These are phyloP conservation scores for Conistra vaccinii DNA, from an alignment of 2,888 invertebrate species.

Conservation along the genomic window DNA sequence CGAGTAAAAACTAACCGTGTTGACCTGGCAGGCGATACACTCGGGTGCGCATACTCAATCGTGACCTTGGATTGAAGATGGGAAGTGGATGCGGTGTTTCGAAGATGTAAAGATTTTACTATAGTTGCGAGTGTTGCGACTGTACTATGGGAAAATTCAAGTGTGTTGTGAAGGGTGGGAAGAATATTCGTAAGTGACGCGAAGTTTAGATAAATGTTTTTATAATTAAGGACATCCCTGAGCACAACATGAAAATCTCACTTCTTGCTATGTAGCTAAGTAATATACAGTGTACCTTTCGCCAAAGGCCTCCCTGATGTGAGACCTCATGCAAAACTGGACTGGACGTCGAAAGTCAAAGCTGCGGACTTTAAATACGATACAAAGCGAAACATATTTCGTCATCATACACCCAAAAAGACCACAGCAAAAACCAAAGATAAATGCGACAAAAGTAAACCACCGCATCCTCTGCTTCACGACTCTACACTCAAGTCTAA, in stretches of 20 bases:
- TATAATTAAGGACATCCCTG: not conserved
- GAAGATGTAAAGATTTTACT: not conserved
- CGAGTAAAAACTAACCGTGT: conserved; percentile 78
- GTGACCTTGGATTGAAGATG: conserved; percentile 60
- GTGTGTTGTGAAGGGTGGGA: not conserved
- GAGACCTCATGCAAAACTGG: not conserved
- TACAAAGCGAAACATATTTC: no score
- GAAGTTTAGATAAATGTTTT: not conserved
- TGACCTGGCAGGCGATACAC: conserved; percentile 87
- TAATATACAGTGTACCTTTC: not conserved
- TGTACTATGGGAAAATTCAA: not conserved
- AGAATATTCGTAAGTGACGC: not conserved
- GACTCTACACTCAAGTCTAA: conserved; percentile 73
- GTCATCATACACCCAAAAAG: not conserved
- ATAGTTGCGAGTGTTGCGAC: not conserved
- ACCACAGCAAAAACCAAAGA: not conserved
- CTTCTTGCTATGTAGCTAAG: not conserved
- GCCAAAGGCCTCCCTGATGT: not conserved
- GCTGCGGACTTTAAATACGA: no score
- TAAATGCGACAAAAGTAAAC: not conserved
- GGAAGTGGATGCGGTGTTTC: conserved; percentile 61
- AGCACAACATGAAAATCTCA: not conserved
- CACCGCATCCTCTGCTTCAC: conserved; percentile 54
- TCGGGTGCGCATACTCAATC: conserved; percentile 84
- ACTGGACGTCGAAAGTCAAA: not conserved